A percentile compares a stretch with the other conserved stretches of the same genome.
Evolutionary conservation across 2,797 vertebrate species (phyloP).

Genomic region (Allenopithecus nigroviridis): DNA sequence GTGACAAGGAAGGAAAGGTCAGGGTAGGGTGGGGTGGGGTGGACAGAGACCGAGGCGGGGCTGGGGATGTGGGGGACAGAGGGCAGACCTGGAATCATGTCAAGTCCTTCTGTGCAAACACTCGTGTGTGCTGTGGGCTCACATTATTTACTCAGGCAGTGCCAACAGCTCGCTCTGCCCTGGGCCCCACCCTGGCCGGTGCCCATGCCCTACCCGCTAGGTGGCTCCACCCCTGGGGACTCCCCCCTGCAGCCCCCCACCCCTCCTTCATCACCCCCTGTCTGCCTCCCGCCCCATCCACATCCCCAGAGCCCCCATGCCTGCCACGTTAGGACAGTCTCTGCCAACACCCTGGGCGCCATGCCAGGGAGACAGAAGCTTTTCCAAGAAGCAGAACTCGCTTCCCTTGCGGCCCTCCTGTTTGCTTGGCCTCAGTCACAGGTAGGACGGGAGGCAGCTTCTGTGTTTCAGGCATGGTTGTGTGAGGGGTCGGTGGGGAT

Average conservation of each 20-base stretch:
- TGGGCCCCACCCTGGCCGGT: slow-evolving; percentile 11
- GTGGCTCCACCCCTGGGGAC: background rate
- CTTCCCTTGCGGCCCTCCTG: background rate
- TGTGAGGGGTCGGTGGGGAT: background rate
- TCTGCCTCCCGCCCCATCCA: slow-evolving; percentile 29
- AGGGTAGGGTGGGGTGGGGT: slow-evolving; percentile 41
- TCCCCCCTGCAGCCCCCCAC: background rate
- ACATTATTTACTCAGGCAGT: slow-evolving; percentile 64
- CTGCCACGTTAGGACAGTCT: slow-evolving; percentile 71
- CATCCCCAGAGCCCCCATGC: background rate
- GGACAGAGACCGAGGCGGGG: background rate
- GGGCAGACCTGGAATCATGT: slow-evolving; percentile 60
- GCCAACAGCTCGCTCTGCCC: slow-evolving; percentile 22
- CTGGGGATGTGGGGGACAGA: slow-evolving; percentile 34
- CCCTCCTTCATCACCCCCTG: background rate
- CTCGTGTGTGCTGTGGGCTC: slow-evolving; percentile 50
- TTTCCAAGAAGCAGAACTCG: slow-evolving; percentile 17
- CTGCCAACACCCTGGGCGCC: slow-evolving; percentile 65
- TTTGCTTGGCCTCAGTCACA: background rate
- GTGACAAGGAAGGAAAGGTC: slow-evolving; percentile 70
- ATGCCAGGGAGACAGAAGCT: slow-evolving; percentile 47
- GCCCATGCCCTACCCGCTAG: slow-evolving; percentile 16
- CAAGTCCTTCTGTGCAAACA: slow-evolving; percentile 76
- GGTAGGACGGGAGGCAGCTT: background rate
- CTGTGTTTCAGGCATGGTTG: background rate